Base-by-base conservation (phyloP, 1,140 invertebrate genomes). In the Dendroctonus valens region DNA sequence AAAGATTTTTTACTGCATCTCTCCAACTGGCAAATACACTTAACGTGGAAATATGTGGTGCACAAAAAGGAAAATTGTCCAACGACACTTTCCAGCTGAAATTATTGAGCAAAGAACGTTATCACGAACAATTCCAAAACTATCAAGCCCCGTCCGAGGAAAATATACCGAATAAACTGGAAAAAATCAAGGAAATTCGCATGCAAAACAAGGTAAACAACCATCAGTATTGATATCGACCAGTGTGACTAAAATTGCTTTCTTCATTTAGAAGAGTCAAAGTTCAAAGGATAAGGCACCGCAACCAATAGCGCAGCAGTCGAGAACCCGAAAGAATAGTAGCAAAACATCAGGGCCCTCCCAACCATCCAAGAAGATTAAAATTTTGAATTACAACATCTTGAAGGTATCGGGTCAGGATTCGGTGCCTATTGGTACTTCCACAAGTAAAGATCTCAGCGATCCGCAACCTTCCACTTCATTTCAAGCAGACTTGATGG, bases 91-190 rank as follows among this genome's bases (percentile, higher is more conserved):
- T 76, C 8, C 12, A 69, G 38, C 40, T 78, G 9, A 76, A 73
- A 57, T 59, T 77, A 41, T 41, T 78, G 7, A 73, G 52, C 44
- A 72, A 69, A 44, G 73, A 74, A 46, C 57, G 72, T 48, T 72
- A 75, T 64, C 74, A 78, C 54, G 75, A 77, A 53, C 70, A 73
- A 61, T 64, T 78, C 15, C 64, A 73, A 26, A 71, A 72, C 14
- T 77, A 76, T 67, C 68, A 73, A 62, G 74, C 75, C 7, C 75
- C 76, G 7, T 76, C 76, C 1, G 68, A 73, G 50, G 70, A 74
- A 59, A 57, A 46, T 7, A 69, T 74, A 7, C 46, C 44, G 7
- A 67, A 71, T 7, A 71, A 67, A 51, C 67, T 75, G 40, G 60
- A 69, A 44, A 71, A 66, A 37, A 55, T 69, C 11, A 68, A 69